A percentile compares a stretch with the other conserved stretches of the same genome.
Evolutionary conservation across 2,888 invertebrate genomes (phyloP).

Genomic region (Synergus laeviventris): DNA sequence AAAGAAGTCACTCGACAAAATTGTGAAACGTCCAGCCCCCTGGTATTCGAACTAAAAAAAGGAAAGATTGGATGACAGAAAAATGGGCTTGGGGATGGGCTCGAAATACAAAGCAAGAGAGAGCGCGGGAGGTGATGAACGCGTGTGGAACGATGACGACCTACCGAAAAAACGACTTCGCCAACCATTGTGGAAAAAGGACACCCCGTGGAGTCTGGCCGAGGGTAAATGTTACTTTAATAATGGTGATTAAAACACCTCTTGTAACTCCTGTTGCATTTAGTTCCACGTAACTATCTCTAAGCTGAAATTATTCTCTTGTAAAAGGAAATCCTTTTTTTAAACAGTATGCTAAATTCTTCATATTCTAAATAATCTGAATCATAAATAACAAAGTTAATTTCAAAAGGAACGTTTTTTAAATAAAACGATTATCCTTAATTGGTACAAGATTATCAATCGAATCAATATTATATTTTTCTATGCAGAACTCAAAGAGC

Average conservation of each 20-base stretch:
- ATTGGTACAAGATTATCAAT: not conserved
- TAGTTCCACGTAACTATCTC: not conserved
- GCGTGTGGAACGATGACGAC: constrained; percentile 46
- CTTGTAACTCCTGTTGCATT: constrained; percentile 53
- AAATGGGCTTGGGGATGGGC: constrained; percentile 45
- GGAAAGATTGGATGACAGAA: constrained; percentile 43
- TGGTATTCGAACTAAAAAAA: constrained; percentile 25
- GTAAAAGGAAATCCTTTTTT: not conserved
- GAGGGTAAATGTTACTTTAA: constrained; percentile 62
- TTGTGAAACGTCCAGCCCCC: constrained; percentile 37
- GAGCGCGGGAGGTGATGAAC: constrained; percentile 33
- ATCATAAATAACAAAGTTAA: not conserved
- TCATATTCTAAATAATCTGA: not conserved
- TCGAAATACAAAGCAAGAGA: constrained; percentile 17
- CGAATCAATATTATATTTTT: not conserved
- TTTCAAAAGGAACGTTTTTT: not conserved
- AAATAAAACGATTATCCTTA: not conserved
- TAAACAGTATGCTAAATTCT: too few relatives aligned
- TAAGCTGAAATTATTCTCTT: not conserved
- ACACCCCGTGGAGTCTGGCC: constrained; percentile 60
- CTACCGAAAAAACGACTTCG: constrained; percentile 43
- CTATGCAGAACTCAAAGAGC: not conserved
- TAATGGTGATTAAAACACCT: constrained; percentile 66
- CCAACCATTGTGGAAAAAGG: constrained; percentile 44
- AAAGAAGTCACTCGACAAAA: constrained; percentile 36